Evolutionary conservation across 2,888 invertebrate genomes (phyloP), one percentile per base, ranked within the genome.

Genomic region (Didymodactylos carnosus): DNA sequence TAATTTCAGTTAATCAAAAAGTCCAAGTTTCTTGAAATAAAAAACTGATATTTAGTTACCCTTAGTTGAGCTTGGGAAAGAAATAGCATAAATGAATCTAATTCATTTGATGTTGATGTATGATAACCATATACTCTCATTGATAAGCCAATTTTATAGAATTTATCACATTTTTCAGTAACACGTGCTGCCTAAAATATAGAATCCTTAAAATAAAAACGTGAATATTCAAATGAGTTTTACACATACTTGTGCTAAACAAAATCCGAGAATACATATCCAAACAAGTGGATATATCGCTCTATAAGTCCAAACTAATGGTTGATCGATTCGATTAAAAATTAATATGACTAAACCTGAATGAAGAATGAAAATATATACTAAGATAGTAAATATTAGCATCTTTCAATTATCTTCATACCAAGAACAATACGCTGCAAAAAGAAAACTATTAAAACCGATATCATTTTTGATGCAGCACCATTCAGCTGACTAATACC

Each of bases 81-180:
- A 78, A 82, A 83, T 40, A 81, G 77, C 6, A 83, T 78, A 76
- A 83, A 83, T 3, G 82, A 82, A 75, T 83, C 83, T 7, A 83
- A 78, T 51, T 83, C 82, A 46, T 79, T 72, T 53, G 79, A 78
- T 19, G 80, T 79, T 46, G 78, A 78, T 41, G 79, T 79, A 73
- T 81, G 81, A 77, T 82, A 83, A 23, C 82, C 83, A 78, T 82
- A 83, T 35, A 81, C 82, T 69, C 83, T 77, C 76, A 80, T 80
- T 75, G 82, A 81, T 72, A 83, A 77, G 8, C 81, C 80, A 46
- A 82, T 80, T 73, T 82, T 82, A 49, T 80, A 78, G 29, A 83
- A 78, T 73, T 81, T 78, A 72, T 79, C 78, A 75, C 82, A 82
- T 5, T 80, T 80, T 11, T 81, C 80, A 49, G 83, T 81, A n/a